Evolutionary conservation across 35 echinoderm and acorn worm species (phyloP).

Genomic region (Heliocidaris tuberculata): DNA sequence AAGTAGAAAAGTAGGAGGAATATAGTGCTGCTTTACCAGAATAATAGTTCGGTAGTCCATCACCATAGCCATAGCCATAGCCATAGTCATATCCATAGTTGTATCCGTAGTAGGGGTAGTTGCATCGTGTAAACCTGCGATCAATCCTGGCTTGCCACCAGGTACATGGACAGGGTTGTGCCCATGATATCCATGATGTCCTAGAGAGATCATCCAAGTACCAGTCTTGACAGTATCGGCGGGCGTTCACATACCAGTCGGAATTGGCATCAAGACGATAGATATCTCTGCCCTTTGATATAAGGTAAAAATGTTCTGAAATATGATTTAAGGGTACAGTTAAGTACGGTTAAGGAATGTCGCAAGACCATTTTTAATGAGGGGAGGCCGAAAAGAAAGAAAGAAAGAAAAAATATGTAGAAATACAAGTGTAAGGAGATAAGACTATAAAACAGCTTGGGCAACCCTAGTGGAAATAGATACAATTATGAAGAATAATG

Average conservation of each 20-base stretch:
- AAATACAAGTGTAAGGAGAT: too few relatives aligned
- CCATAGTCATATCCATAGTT: background rate
- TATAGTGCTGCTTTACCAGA: background rate
- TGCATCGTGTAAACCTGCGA: conserved; percentile 1
- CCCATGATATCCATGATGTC: background rate
- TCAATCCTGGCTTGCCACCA: background rate
- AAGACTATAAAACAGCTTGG: too few relatives aligned
- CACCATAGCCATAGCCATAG: background rate
- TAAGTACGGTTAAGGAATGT: too few relatives aligned
- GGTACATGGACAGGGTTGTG: background rate
- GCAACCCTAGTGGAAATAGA: too few relatives aligned
- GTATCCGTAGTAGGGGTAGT: background rate
- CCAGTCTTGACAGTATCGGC: background rate
- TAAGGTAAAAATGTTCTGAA: too few relatives aligned
- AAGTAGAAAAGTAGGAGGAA: background rate
- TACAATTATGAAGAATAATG: too few relatives aligned
- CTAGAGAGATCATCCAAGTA: background rate
- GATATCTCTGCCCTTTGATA: background rate
- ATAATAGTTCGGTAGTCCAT: background rate
- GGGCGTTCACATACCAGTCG: background rate
- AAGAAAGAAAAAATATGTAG: too few relatives aligned
- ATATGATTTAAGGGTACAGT: too few relatives aligned
- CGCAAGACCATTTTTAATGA: too few relatives aligned
- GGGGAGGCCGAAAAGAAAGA: too few relatives aligned
- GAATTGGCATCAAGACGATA: conserved; percentile 10